Conservation (phyloP, 2,888 invertebrate genomes). For the Zygothrica quintamaculata region DNA sequence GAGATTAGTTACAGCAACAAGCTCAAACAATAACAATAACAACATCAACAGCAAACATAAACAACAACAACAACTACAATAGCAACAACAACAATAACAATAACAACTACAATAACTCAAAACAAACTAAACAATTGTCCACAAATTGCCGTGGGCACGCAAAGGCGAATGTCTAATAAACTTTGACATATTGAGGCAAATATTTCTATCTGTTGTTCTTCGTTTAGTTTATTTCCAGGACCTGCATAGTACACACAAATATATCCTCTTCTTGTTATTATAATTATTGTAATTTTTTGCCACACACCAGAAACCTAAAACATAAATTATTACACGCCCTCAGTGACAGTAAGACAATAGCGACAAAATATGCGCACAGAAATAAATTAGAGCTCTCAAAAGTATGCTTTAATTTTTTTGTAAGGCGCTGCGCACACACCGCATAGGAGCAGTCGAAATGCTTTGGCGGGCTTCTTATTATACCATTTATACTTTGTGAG, state of each 20-base stretch:
- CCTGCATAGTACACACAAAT: too few relatives aligned
- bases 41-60: constrained; percentile 5
- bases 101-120: constrained; percentile 21
- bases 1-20: constrained; percentile 4
- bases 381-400: constrained; percentile 62
- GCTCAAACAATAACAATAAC: constrained; percentile 1
- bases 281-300: constrained; percentile 47
- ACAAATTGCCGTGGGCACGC: constrained; percentile 77
- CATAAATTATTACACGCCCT: constrained; percentile 51
- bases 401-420: constrained; percentile 53
- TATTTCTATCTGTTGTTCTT: constrained; percentile 58
- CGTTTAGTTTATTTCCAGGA: constrained; percentile 22
- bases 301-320: constrained; percentile 29
- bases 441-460: constrained; percentile 20
- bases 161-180: constrained; percentile 79
- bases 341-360: constrained; percentile 53
- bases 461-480: constrained; percentile 42
- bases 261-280: constrained; percentile 26
- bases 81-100: not conserved
- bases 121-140: constrained; percentile 68
- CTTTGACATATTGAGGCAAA: constrained; percentile 78
- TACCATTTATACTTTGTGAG: not conserved
- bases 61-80: not conserved
- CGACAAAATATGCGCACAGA: constrained; percentile 49
- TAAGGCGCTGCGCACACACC: constrained; percentile 48